Evolutionary conservation across 1,140 invertebrate species (phyloP), one percentile per base, ranked within the genome.

Genomic region (Trichoplusia ni): DNA sequence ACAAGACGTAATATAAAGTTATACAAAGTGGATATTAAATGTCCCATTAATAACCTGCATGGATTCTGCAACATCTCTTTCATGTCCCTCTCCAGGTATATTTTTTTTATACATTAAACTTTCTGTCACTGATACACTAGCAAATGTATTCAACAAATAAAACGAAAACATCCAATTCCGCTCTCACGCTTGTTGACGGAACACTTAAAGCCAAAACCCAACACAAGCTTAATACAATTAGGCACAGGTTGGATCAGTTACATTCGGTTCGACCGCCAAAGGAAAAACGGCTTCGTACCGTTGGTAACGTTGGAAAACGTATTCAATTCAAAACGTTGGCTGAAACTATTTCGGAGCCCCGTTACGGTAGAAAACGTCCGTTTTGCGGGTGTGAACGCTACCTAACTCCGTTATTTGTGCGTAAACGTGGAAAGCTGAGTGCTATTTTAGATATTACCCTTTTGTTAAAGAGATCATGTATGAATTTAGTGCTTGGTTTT

Each of bases 121-220:
- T n/a, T n/a, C n/a, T n/a, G n/a, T n/a, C n/a, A n/a, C n/a, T n/a
- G n/a, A 27, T 4, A 18, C 7, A 19, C 18, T 9, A 18, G 16
- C 8, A 46, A 33, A 21, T 33, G 11, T 29, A 51, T 4, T 11
- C 29, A 51, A 51, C 25, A 51, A 51, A 51, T 33, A 31, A 51
- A 51, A 33, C 16, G 47, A 19, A 33, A 51, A n/a, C n/a, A n/a
- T n/a, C 8, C 51, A 14, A 37, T 54, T 54, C 13, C 33, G 38
- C 33, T 37, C 40, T 54, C 25, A 54, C 51, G 51, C 51, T 37
- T 19, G 51, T 14, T 35, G 51, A 54, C 51, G 51, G 23, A 33
- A 54, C 33, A 38, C 33, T 54, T 38, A 54, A 54, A 54, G 51
- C 51, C 35, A 31, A 54, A 53, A 54, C 51, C 35, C 51, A 54